A percentile compares a stretch with the other conserved stretches of the same genome.
Conservation (phyloP, 2,888 invertebrate genomes). For the Drosophila affinis region DNA sequence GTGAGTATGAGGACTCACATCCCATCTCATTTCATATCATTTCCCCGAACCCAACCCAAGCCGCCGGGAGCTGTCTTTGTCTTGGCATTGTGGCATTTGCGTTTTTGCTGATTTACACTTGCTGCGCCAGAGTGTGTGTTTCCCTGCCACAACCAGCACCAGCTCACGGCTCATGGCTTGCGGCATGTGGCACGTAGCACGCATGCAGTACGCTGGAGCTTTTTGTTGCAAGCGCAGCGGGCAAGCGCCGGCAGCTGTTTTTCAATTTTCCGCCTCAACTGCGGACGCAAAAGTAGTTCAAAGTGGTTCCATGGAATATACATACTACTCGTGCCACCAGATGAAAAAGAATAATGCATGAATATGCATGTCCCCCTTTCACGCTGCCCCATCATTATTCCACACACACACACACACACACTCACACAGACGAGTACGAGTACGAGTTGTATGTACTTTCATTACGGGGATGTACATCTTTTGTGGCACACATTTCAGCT, state of each 20-base stretch:
- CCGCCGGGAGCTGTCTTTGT: constrained; percentile 36
- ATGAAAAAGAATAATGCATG: constrained; percentile 56
- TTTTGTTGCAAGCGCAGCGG: constrained; percentile 21
- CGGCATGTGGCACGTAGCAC: constrained; percentile 14
- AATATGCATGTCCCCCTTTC: constrained; percentile 58
- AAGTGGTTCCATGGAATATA: constrained; percentile 27
- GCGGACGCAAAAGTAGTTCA: constrained; percentile 56
- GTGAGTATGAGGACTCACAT: constrained; percentile 2
- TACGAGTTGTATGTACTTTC: not conserved
- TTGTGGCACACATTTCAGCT: constrained; percentile 47
- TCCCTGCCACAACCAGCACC: constrained; percentile 41
- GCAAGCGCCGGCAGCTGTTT: constrained; percentile 69
- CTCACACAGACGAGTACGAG: no score
- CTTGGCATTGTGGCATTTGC: constrained; percentile 51
- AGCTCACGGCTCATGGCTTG: constrained; percentile 27
- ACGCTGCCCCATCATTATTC: constrained; percentile 22
- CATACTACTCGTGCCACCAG: constrained; percentile 3
- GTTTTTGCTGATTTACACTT: constrained; percentile 73
- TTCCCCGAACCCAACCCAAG: not conserved
- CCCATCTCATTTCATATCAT: constrained; percentile 18
- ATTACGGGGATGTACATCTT: constrained; percentile 33
- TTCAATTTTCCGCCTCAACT: constrained; percentile 79
- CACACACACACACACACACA: not conserved
- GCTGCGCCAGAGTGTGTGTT: constrained; percentile 26
- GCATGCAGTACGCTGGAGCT: constrained; percentile 19